These are phyloP conservation scores for Leptura quadrifasciata DNA, from an alignment of 2,888 invertebrate species.

Conservation along the genomic window DNA sequence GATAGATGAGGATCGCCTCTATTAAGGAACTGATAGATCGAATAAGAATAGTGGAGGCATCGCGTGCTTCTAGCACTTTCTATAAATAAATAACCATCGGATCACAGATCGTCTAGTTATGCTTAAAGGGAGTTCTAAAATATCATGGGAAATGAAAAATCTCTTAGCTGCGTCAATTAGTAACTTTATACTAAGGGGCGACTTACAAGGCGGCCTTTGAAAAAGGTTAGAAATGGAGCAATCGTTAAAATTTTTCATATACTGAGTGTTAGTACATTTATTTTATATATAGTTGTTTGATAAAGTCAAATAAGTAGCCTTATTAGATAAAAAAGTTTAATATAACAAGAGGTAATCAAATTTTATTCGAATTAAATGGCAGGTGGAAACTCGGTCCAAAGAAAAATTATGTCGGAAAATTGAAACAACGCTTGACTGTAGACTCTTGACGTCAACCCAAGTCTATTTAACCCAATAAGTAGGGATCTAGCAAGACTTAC, in stretches of 20 bases:
- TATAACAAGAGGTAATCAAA: no score
- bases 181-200: slow-evolving; percentile 56
- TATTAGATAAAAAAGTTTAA: no score
- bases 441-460: no score
- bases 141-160: slow-evolving; percentile 57
- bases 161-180: slow-evolving; percentile 58
- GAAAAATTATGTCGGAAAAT: no score
- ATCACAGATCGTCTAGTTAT: slow-evolving; percentile 41
- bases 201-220: slow-evolving; percentile 50
- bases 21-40: slow-evolving; percentile 51
- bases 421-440: no score
- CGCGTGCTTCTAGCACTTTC: slow-evolving; percentile 54
- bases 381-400: no score
- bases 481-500: no score
- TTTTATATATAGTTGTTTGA: no score
- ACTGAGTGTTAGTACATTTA: no score
- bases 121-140: slow-evolving; percentile 42
- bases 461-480: no score
- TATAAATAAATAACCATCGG: slow-evolving; percentile 57
- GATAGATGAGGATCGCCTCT: slow-evolving; percentile 47
- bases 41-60: slow-evolving; percentile 48
- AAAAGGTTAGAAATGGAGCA: slow-evolving; percentile 11
- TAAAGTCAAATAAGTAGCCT: no score
- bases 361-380: no score
- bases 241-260: background rate